phyloP scores from a whole-genome alignment of 2,888 invertebrate species.

The Coremacera marginata region DNA sequence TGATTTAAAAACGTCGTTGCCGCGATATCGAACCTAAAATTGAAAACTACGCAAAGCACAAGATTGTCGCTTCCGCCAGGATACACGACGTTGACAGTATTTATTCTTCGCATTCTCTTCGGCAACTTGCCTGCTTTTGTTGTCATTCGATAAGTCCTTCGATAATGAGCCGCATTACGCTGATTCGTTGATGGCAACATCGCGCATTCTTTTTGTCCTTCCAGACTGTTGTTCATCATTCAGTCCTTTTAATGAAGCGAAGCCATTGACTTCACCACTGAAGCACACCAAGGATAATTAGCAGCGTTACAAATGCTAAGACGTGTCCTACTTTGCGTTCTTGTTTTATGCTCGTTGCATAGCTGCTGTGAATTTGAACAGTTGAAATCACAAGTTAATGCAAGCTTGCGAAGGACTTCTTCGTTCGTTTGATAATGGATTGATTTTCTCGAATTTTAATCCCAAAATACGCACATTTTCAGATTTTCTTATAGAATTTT shows the following conservation, averaged over 20 bases:
- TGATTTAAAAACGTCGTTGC: slow-evolving; percentile 6
- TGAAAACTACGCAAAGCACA: slow-evolving; percentile 12
- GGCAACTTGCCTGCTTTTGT: background rate
- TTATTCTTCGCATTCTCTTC: background rate
- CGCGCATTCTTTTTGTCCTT: background rate
- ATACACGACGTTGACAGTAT: background rate
- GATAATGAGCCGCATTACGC: slow-evolving; percentile 56
- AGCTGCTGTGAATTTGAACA: slow-evolving; percentile 63
- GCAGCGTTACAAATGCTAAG: slow-evolving; percentile 62
- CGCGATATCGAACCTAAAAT: background rate
- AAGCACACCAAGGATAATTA: slow-evolving; percentile 60
- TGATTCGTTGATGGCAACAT: slow-evolving; percentile 16
- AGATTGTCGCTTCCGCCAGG: slow-evolving; percentile 16
- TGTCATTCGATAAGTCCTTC: slow-evolving; percentile 55
- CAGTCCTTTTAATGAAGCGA: slow-evolving; percentile 61
- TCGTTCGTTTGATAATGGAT: slow-evolving; percentile 41
- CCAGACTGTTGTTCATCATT: background rate
- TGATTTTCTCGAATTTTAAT: slow-evolving; percentile 48
- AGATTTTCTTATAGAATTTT: slow-evolving; percentile 49
- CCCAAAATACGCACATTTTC: slow-evolving; percentile 56
- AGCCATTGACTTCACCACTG: slow-evolving; percentile 47
- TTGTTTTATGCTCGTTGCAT: slow-evolving; percentile 22
- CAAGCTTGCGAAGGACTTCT: slow-evolving; percentile 30
- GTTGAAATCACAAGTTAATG: slow-evolving; percentile 68
- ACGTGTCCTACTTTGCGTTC: slow-evolving; percentile 44